Evolutionary conservation across 2,888 invertebrate species (phyloP).

Genomic region (Acrobasis consociella): DNA sequence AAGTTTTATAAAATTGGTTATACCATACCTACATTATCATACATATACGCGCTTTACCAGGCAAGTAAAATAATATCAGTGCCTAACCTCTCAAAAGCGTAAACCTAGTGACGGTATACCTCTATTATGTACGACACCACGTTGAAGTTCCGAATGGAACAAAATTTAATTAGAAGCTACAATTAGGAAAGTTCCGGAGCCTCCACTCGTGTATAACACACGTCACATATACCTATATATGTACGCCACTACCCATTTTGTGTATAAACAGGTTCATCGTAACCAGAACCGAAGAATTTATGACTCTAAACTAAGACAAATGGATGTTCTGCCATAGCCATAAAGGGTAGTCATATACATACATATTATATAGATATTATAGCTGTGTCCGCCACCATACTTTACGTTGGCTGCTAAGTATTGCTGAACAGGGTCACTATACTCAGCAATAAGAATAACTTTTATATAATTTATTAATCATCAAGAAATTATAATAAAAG

Average conservation of each 20-base stretch:
- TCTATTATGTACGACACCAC: background rate
- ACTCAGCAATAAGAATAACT: no score
- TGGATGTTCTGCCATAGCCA: background rate
- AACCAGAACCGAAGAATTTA: background rate
- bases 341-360: background rate
- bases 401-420: no score
- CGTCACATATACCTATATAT: background rate
- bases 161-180: slow-evolving; percentile 9
- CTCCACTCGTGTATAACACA: background rate
- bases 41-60: no score
- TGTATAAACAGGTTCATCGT: background rate
- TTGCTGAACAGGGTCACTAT: no score
- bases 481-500: no score
- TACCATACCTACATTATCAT: no score
- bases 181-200: background rate
- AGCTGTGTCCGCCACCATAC: background rate
- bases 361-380: background rate
- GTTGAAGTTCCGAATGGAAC: slow-evolving; percentile 1
- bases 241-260: background rate
- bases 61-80: no score
- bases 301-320: background rate
- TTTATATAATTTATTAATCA: no score
- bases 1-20: no score
- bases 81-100: no score
- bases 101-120: no score